Percentiles rank a stretch among this genome's conserved stretches.
Conservation (phyloP, 1,140 invertebrate species). For the Patella vulgata region DNA sequence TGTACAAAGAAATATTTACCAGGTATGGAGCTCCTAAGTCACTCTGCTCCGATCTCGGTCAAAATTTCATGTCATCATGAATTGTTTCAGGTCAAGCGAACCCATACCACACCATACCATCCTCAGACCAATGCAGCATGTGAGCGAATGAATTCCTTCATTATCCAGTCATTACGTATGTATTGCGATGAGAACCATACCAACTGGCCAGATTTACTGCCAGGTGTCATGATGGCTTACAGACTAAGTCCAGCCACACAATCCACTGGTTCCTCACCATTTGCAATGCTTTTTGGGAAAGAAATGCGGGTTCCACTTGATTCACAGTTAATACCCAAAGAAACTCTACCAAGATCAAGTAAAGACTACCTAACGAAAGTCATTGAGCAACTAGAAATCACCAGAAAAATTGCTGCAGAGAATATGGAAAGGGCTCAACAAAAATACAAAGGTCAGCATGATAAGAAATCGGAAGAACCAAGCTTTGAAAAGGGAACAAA, state of each 20-base stretch:
- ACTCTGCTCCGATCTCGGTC: too few species aligned
- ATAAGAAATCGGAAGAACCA: not conserved
- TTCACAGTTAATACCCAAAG: not conserved
- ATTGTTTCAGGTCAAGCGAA: too few species aligned
- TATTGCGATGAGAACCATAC: not conserved
- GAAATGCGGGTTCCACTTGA: not conserved
- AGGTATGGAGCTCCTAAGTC: too few species aligned
- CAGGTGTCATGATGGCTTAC: not conserved
- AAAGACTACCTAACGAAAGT: not conserved
- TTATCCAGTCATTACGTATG: too few species aligned
- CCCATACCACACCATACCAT: too few species aligned
- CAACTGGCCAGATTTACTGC: not conserved
- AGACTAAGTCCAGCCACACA: not conserved
- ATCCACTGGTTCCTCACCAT: not conserved
- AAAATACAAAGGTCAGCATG: not conserved
- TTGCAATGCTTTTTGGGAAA: not conserved
- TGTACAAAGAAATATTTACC: too few species aligned
- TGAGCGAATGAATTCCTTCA: too few species aligned
- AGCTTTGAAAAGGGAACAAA: not conserved
- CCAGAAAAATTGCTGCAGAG: not conserved
- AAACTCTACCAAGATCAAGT: not conserved
- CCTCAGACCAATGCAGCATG: too few species aligned
- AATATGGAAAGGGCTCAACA: not conserved
- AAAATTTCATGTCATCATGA: too few species aligned
- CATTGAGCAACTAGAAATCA: not conserved